A percentile compares a stretch with the other conserved stretches of the same genome.
These are phyloP conservation scores for Thamnophis elegans DNA, from an alignment of 2,797 vertebrate species.

Conservation along the genomic window DNA sequence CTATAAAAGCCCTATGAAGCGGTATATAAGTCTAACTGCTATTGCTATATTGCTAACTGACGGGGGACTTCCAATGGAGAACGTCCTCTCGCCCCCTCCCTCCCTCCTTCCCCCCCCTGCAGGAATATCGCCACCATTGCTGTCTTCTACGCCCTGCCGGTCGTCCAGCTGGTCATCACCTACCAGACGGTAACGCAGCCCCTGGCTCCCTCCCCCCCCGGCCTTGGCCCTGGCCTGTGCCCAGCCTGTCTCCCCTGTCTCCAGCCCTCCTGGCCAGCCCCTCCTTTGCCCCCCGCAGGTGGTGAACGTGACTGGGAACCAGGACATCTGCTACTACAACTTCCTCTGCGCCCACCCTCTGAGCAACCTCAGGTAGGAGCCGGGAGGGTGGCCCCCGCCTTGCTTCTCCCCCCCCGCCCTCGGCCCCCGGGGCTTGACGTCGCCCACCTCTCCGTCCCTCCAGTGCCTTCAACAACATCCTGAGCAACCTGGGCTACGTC, in stretches of 20 bases:
- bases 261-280: no score
- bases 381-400: neutral
- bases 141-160: conserved; percentile 93
- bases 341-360: conserved; percentile 94
- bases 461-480: conserved; percentile 98
- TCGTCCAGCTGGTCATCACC: conserved; percentile 96
- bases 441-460: accelerated
- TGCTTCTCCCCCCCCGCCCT: neutral
- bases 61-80: neutral
- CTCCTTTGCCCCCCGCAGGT: conserved; percentile 72
- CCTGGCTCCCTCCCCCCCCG: neutral
- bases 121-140: conserved; percentile 98
- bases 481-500: conserved; percentile 95
- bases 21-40: no score
- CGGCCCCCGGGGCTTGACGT: neutral
- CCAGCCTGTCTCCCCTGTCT: neutral
- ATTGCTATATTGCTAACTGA: no score
- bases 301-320: conserved; percentile 94
- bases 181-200: conserved; percentile 87
- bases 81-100: accelerated
- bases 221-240: neutral
- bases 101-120: neutral
- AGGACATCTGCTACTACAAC: conserved; percentile 99
- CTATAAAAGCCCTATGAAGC: no score
- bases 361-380: conserved; percentile 86